Percentiles rank a stretch among this genome's conserved stretches.
These are phyloP conservation scores for Mamestra configurata DNA, from an alignment of 1,140 invertebrate genomes.

Conservation along the genomic window DNA sequence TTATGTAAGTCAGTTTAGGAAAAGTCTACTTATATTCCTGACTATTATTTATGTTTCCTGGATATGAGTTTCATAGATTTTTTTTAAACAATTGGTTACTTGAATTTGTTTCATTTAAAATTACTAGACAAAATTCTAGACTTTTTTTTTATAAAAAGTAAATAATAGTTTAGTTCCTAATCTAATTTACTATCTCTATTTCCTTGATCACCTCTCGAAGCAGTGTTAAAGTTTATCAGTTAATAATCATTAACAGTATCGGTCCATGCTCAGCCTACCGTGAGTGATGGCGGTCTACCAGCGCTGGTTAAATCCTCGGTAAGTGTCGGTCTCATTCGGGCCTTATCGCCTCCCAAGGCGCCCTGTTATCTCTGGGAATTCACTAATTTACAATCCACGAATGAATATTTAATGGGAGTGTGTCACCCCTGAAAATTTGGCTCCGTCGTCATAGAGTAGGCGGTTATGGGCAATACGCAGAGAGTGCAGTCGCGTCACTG, in stretches of 20 bases:
- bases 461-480: constrained; percentile 16
- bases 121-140: too few relatives aligned
- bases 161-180: background rate
- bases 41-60: too few relatives aligned
- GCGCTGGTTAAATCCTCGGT: constrained; percentile 50
- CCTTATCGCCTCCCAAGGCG: constrained; percentile 63
- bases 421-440: constrained; percentile 84
- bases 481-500: background rate
- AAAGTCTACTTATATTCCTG: too few relatives aligned
- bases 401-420: constrained; percentile 83
- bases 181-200: background rate
- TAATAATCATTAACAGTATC: constrained; percentile 18
- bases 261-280: background rate
- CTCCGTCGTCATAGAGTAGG: constrained; percentile 70
- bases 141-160: background rate
- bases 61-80: too few relatives aligned
- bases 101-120: too few relatives aligned
- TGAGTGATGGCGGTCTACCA: constrained; percentile 45
- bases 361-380: constrained; percentile 70
- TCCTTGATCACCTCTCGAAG: background rate
- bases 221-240: constrained; percentile 10
- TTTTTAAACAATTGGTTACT: too few relatives aligned
- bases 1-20: too few relatives aligned
- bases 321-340: constrained; percentile 56
- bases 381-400: constrained; percentile 82